Conservation (phyloP, 2,888 invertebrate genomes). For the Bombylius major region DNA sequence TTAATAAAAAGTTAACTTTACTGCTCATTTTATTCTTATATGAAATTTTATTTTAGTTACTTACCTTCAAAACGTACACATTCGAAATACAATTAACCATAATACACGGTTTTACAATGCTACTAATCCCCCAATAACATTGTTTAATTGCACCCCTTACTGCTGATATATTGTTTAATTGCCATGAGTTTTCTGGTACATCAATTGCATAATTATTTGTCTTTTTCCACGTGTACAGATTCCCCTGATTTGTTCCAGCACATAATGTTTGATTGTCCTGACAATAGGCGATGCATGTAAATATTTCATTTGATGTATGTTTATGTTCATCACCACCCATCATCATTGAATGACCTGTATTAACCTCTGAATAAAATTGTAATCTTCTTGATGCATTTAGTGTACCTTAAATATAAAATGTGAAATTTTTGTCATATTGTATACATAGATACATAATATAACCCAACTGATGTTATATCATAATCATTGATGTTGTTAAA, state of each 20-base stretch:
- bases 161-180: constrained; percentile 55
- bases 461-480: too few relatives aligned
- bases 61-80: constrained; percentile 59
- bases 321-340: constrained; percentile 1
- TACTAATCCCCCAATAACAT: constrained; percentile 65
- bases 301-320: constrained; percentile 40
- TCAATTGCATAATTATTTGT: constrained; percentile 33
- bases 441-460: too few relatives aligned
- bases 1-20: too few relatives aligned
- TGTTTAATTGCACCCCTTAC: constrained; percentile 69
- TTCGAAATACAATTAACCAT: constrained; percentile 74
- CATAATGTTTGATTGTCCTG: constrained; percentile 64
- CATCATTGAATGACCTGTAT: constrained; percentile 8
- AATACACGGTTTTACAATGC: constrained; percentile 55
- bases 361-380: not conserved
- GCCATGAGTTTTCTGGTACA: constrained; percentile 70
- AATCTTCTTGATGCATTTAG: not conserved
- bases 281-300: constrained; percentile 59
- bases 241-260: constrained; percentile 81
- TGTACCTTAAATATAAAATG: too few relatives aligned
- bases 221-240: constrained; percentile 73
- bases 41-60: not conserved
- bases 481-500: too few relatives aligned
- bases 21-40: too few relatives aligned
- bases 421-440: too few relatives aligned